Conservation (phyloP, 2,797 vertebrate genomes). For the Fistularia commersonii region DNA sequence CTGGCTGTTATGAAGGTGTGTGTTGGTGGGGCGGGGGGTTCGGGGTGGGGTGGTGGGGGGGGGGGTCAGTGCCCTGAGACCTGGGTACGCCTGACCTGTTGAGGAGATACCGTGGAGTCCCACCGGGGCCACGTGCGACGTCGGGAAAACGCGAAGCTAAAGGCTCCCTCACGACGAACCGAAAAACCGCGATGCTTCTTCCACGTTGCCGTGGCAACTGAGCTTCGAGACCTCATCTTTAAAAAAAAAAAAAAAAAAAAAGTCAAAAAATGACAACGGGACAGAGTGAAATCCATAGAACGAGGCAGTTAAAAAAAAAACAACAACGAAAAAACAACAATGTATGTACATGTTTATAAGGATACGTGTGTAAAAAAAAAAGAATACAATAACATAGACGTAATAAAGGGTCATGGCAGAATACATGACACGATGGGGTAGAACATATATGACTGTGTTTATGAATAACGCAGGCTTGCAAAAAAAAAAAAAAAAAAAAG, state of each 20-base stretch:
- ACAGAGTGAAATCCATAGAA: conserved; percentile 49
- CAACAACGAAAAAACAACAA: conserved; percentile 60
- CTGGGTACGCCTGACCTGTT: conserved; percentile 36
- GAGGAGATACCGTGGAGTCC: conserved; percentile 37
- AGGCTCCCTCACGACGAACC: conserved; percentile 6
- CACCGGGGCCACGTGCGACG: conserved; percentile 18
- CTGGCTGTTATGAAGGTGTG: conserved; percentile 21
- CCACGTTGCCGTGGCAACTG: too few relatives aligned
- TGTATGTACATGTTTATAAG: conserved; percentile 79
- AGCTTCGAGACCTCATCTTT: conserved; percentile 13
- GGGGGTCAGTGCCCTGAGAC: conserved; percentile 50
- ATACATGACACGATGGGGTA: conserved; percentile 69
- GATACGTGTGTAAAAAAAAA: conserved; percentile 77
- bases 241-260: conserved; percentile 58
- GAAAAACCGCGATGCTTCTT: too few relatives aligned
- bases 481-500: conserved; percentile 15
- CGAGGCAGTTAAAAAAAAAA: conserved; percentile 67
- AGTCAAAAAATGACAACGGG: conserved; percentile 46
- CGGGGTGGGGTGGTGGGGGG: conserved; percentile 1
- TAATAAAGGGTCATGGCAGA: conserved; percentile 75
- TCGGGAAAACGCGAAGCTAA: conserved; percentile 35
- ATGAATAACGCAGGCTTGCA: conserved; percentile 71
- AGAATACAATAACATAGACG: conserved; percentile 74
- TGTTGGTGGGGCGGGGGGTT: conserved; percentile 16
- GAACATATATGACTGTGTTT: conserved; percentile 57